Percentiles rank a stretch among this genome's conserved stretches.
Evolutionary conservation across 30 jellyfish, hydroid and myxozoan species (phyloP).

Genomic region (Nemopilema nomurai): DNA sequence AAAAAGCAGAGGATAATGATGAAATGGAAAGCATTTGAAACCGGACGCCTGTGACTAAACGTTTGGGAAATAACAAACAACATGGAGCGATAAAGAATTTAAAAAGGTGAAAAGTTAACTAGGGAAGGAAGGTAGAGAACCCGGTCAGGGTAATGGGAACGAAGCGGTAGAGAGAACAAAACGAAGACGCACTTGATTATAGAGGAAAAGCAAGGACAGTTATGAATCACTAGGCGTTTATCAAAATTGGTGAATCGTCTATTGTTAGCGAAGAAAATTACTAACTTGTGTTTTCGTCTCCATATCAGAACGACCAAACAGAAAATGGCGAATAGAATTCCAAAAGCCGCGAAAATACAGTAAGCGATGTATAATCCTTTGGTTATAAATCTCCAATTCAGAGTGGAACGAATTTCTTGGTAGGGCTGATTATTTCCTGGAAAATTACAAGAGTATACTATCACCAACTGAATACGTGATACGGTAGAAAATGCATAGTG

Average conservation of each 20-base stretch:
- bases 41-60: too few relatives aligned
- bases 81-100: too few relatives aligned
- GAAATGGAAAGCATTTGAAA: background rate
- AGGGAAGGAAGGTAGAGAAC: too few relatives aligned
- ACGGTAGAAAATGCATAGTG: background rate
- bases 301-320: conserved; percentile 61
- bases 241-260: background rate
- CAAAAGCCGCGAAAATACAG: conserved; percentile 75
- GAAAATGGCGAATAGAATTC: conserved; percentile 67
- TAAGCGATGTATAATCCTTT: conserved; percentile 62
- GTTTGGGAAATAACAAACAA: too few relatives aligned
- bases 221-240: too few relatives aligned
- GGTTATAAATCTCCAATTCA: conserved; percentile 70
- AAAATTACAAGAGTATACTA: background rate
- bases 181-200: too few relatives aligned
- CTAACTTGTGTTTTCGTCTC: conserved; percentile 74
- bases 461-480: background rate
- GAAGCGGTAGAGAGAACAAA: too few relatives aligned
- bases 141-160: too few relatives aligned
- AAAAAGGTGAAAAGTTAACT: too few relatives aligned
- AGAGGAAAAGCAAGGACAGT: too few relatives aligned
- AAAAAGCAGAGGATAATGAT: background rate
- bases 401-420: conserved; percentile 12
- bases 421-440: conserved; percentile 59
- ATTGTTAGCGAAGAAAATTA: background rate